phyloP scores from a whole-genome alignment of 2,113 vertebrate species.

The Psilopsiagon aymara region DNA sequence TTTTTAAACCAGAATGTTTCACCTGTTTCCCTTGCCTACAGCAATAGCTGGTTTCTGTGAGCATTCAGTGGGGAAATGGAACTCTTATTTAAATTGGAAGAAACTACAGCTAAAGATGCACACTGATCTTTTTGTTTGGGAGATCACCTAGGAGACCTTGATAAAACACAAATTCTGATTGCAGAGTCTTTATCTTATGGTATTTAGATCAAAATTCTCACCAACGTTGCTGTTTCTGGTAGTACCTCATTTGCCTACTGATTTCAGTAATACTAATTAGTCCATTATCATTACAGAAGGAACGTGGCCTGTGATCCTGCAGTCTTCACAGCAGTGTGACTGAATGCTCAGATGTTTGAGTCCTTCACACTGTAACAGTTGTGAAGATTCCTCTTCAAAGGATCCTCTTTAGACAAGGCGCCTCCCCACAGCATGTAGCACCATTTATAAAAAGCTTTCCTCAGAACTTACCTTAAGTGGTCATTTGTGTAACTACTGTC shows the following conservation, averaged over 20 bases:
- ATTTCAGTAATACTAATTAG: neutral
- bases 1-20: neutral
- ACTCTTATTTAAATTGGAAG: conserved; percentile 42
- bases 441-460: neutral
- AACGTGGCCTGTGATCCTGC: neutral
- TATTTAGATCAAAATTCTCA: neutral
- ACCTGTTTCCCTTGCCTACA: conserved; percentile 7
- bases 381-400: neutral
- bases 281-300: neutral
- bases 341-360: neutral
- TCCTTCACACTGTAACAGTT: neutral
- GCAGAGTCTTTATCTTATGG: neutral
- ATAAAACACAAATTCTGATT: conserved; percentile 9
- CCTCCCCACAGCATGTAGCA: neutral
- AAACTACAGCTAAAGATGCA: neutral
- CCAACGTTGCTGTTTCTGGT: neutral
- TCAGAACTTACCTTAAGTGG: neutral
- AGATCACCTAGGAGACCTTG: conserved; percentile 3
- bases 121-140: neutral
- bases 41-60: conserved; percentile 24
- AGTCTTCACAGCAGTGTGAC: neutral
- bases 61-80: conserved; percentile 25
- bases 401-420: neutral
- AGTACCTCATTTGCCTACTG: neutral
- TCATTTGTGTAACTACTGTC: neutral